Conservation (phyloP, 2,888 invertebrate species). For the Cephus pygmeus region DNA sequence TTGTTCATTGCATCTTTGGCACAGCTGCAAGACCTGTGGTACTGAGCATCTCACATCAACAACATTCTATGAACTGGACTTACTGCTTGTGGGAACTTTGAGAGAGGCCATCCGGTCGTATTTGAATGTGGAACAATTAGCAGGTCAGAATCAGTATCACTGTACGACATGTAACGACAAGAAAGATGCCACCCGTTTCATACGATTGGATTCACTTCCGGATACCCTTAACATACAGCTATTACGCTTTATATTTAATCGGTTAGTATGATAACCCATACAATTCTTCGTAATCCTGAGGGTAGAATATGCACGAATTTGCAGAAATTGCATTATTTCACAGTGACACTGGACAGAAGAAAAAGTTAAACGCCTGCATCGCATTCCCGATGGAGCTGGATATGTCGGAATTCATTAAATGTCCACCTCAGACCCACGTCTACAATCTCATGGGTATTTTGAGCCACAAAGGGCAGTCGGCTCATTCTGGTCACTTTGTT, state of each 20-base stretch:
- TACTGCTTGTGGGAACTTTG: slow-evolving; percentile 70
- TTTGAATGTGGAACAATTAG: slow-evolving; percentile 71
- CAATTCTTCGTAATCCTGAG: slow-evolving; percentile 11
- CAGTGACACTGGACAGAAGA: slow-evolving; percentile 71
- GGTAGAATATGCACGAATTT: slow-evolving; percentile 11
- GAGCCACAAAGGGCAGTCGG: slow-evolving; percentile 74
- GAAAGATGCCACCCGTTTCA: slow-evolving; percentile 70
- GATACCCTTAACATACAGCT: slow-evolving; percentile 73
- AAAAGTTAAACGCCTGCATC: slow-evolving; percentile 71
- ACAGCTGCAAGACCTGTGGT: slow-evolving; percentile 65
- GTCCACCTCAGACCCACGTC: slow-evolving; percentile 54
- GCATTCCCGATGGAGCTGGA: slow-evolving; percentile 73
- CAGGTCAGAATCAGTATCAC: slow-evolving; percentile 71
- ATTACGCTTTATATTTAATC: slow-evolving; percentile 73
- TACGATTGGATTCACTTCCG: slow-evolving; percentile 69
- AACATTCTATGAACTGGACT: slow-evolving; percentile 72
- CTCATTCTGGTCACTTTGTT: slow-evolving; percentile 76
- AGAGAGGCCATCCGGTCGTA: slow-evolving; percentile 70
- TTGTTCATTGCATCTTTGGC: slow-evolving; percentile 19
- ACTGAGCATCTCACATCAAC: slow-evolving; percentile 68
- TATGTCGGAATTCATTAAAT: slow-evolving; percentile 67
- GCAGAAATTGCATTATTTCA: slow-evolving; percentile 28
- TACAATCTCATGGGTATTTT: slow-evolving; percentile 75
- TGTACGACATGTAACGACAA: slow-evolving; percentile 70
- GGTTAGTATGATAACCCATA: slow-evolving; percentile 56